Percentiles rank a stretch among this genome's conserved stretches.
phyloP scores from a whole-genome alignment of 2,797 vertebrate genomes.

The Poecilia wingei region DNA sequence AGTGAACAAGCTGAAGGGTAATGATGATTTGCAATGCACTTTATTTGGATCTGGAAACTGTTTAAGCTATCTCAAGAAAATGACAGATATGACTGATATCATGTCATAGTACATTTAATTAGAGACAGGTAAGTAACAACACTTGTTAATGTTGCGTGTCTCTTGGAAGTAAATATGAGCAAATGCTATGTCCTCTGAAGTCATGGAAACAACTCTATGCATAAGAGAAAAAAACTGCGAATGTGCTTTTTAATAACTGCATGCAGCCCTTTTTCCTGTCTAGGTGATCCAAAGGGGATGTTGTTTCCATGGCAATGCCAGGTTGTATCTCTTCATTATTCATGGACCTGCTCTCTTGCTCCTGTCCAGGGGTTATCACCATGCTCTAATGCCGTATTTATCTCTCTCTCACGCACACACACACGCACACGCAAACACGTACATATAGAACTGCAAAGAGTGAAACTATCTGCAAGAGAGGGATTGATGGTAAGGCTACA shows the following conservation, averaged over 20 bases:
- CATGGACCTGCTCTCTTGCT: constrained; percentile 62
- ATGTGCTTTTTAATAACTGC: constrained; percentile 62
- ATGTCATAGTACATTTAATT: neutral
- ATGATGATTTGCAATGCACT: constrained; percentile 23
- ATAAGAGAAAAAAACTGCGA: neutral
- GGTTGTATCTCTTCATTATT: constrained; percentile 78
- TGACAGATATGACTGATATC: neutral
- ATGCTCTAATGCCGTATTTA: constrained; percentile 67
- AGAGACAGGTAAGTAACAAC: neutral
- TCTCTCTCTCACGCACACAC: constrained; percentile 44
- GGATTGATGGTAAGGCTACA: constrained; percentile 63
- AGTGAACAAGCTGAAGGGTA: neutral
- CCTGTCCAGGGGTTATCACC: constrained; percentile 74
- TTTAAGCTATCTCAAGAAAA: constrained; percentile 34
- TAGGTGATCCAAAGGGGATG: constrained; percentile 57
- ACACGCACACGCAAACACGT: neutral
- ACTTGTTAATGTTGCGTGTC: neutral
- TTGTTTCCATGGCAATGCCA: constrained; percentile 78
- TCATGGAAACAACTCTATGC: constrained; percentile 1
- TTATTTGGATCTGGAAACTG: constrained; percentile 26
- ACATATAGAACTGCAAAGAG: constrained; percentile 30
- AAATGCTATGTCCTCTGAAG: constrained; percentile 6
- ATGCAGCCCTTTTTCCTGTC: constrained; percentile 47
- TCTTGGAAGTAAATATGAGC: constrained; percentile 6
- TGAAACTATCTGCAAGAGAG: constrained; percentile 48